A percentile compares a stretch with the other conserved stretches of the same genome.
phyloP scores from a whole-genome alignment of 2,888 invertebrate genomes.

The Dusona sp. region DNA sequence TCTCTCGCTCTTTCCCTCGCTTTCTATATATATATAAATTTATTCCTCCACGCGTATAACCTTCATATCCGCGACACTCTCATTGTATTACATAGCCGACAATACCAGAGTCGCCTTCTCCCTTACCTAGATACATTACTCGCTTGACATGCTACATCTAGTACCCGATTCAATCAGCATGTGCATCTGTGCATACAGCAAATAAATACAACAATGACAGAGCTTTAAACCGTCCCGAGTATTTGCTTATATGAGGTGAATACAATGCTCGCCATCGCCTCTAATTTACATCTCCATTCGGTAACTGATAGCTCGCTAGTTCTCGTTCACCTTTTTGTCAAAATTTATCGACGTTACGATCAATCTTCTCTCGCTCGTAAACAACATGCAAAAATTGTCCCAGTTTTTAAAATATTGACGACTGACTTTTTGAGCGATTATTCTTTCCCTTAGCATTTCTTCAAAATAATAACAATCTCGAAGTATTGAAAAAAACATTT shows the following conservation, averaged over 20 bases:
- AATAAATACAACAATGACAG: constrained; percentile 10
- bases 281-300: neutral
- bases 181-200: constrained; percentile 35
- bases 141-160: constrained; percentile 16
- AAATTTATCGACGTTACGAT: constrained; percentile 1
- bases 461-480: neutral
- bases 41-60: constrained; percentile 18
- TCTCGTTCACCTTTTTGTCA: constrained; percentile 9
- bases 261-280: constrained; percentile 5
- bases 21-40: neutral
- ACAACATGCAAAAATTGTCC: neutral
- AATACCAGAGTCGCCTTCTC: constrained; percentile 23
- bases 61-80: constrained; percentile 17
- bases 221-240: neutral
- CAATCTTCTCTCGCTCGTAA: constrained; percentile 6
- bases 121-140: constrained; percentile 1
- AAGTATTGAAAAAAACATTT: neutral
- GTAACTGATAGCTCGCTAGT: neutral
- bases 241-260: neutral
- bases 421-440: neutral
- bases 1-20: neutral
- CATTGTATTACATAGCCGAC: constrained; percentile 29
- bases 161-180: constrained; percentile 18
- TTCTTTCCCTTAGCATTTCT: neutral
- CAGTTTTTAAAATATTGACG: neutral